Evolutionary conservation across 2,113 vertebrate genomes (phyloP).

Genomic region (Macquaria ambigua): DNA sequence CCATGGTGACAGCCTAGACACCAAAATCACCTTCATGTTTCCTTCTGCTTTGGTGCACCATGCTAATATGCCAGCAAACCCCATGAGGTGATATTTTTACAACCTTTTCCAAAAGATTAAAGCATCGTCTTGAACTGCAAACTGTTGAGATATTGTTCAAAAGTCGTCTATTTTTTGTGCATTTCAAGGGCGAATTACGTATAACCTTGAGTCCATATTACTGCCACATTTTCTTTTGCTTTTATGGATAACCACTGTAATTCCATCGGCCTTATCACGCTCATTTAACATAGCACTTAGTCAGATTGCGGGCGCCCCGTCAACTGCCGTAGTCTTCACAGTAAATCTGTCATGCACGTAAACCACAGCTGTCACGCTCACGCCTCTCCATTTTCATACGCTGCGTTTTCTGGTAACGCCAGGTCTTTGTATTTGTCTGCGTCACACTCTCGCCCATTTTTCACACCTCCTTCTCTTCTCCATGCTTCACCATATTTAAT

Average conservation of each 20-base stretch:
- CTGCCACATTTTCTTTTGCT: constrained; percentile 12
- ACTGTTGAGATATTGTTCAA: background rate
- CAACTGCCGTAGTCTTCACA: constrained; percentile 31
- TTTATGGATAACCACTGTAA: constrained; percentile 30
- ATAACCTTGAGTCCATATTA: constrained; percentile 1
- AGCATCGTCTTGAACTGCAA: background rate
- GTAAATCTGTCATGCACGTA: constrained; percentile 60
- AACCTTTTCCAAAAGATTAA: background rate
- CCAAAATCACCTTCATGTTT: background rate
- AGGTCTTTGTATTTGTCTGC: constrained; percentile 37
- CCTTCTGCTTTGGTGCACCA: background rate
- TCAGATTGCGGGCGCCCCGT: constrained; percentile 21
- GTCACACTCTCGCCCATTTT: constrained; percentile 30
- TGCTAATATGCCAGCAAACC: background rate
- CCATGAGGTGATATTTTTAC: background rate
- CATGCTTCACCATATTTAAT: constrained; percentile 59
- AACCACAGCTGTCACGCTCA: constrained; percentile 53
- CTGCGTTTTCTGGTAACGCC: constrained; percentile 28
- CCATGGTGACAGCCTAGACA: background rate
- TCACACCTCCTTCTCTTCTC: constrained; percentile 62
- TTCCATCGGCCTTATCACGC: constrained; percentile 37
- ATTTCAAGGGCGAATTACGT: constrained; percentile 8
- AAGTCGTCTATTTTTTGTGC: background rate
- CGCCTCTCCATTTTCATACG: constrained; percentile 36
- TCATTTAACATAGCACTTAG: constrained; percentile 49